Evolutionary conservation across 1,140 invertebrate species (phyloP).

Genomic region (Drosophila triauraria): DNA sequence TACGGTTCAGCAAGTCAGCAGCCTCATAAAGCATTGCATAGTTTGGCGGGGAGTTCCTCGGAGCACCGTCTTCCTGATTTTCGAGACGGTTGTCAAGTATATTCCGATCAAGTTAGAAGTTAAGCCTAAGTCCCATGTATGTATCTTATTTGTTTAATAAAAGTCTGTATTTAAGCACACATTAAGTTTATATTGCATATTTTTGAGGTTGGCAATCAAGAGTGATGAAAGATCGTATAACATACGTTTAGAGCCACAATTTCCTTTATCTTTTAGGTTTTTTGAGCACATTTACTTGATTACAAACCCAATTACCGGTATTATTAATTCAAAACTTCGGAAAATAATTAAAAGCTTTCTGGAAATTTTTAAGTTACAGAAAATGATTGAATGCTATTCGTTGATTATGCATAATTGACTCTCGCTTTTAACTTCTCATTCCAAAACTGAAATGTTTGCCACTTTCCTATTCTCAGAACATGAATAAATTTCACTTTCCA

Average conservation of each 20-base stretch:
- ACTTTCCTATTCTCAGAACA: slow-evolving; percentile 22
- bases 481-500: slow-evolving; percentile 42
- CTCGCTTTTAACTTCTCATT: slow-evolving; percentile 15
- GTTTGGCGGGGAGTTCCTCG: slow-evolving; percentile 19
- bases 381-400: slow-evolving; percentile 4
- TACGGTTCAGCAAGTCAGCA: slow-evolving; percentile 37
- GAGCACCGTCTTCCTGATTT: background rate
- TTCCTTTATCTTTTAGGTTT: background rate
- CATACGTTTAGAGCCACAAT: background rate
- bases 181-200: background rate
- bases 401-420: slow-evolving; percentile 19
- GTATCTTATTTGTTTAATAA: background rate
- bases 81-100: background rate
- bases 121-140: too few species aligned
- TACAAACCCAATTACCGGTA: too few species aligned
- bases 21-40: slow-evolving; percentile 50
- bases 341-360: background rate
- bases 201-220: background rate
- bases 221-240: background rate
- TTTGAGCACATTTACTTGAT: background rate
- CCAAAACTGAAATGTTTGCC: slow-evolving; percentile 13
- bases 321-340: background rate
- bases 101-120: slow-evolving; percentile 1
- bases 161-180: background rate
- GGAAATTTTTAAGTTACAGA: too few species aligned